A percentile compares a stretch with the other conserved stretches of the same genome.
phyloP scores from a whole-genome alignment of 2,888 invertebrate genomes.

The Phyllotreta cruciferae region DNA sequence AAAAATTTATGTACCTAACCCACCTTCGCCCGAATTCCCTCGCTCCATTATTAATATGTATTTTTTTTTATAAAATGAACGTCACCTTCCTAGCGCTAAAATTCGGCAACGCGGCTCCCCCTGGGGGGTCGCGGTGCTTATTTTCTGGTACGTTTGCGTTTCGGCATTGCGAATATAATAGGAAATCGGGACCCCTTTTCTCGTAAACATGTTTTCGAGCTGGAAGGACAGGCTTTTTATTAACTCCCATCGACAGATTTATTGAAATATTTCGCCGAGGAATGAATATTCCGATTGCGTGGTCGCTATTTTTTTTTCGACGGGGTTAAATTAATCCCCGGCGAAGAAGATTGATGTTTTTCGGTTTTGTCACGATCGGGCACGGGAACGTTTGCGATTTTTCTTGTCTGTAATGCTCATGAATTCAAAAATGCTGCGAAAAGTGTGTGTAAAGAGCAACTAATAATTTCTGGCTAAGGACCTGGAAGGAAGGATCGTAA shows the following conservation, averaged over 20 bases:
- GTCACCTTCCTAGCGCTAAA: background rate
- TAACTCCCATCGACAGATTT: slow-evolving; percentile 27
- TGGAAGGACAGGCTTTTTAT: slow-evolving; percentile 27
- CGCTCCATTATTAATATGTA: too few relatives aligned
- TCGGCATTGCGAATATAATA: slow-evolving; percentile 36
- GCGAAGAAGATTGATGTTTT: slow-evolving; percentile 19
- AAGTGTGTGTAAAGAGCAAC: too few relatives aligned
- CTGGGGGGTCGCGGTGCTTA: slow-evolving; percentile 27
- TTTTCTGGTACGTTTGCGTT: slow-evolving; percentile 37
- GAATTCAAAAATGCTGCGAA: too few relatives aligned
- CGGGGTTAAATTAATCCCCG: slow-evolving; percentile 23
- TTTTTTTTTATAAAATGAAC: background rate
- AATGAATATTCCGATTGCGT: slow-evolving; percentile 26
- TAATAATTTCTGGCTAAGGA: too few relatives aligned
- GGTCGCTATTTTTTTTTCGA: slow-evolving; percentile 19
- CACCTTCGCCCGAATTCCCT: too few relatives aligned
- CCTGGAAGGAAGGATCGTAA: too few relatives aligned
- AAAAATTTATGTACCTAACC: too few relatives aligned
- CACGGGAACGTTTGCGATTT: background rate
- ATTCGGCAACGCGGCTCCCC: slow-evolving; percentile 18
- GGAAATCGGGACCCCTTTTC: slow-evolving; percentile 21
- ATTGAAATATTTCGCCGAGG: slow-evolving; percentile 23
- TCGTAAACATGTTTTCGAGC: slow-evolving; percentile 33
- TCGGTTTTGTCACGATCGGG: slow-evolving; percentile 10
- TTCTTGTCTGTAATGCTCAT: too few relatives aligned